Conservation (phyloP, 2,797 vertebrate species). For the Trachurus trachurus region DNA sequence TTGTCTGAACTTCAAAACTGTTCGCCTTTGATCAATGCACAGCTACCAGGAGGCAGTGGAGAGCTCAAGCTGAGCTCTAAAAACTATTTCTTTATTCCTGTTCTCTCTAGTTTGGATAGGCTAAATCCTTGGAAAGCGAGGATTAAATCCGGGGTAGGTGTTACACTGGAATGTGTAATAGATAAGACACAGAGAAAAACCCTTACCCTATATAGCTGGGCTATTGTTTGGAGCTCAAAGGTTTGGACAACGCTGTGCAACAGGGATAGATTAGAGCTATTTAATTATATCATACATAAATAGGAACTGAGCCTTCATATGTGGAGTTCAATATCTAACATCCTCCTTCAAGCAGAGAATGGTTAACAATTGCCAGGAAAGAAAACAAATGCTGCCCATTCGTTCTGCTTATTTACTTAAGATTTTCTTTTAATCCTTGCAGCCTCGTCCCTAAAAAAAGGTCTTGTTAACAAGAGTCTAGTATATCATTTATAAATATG, state of each 20-base stretch:
- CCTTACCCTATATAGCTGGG: neutral
- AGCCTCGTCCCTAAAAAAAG: neutral
- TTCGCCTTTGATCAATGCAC: slow-evolving; percentile 67
- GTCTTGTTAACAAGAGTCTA: neutral
- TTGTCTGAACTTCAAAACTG: slow-evolving; percentile 67
- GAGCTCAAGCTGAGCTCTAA: slow-evolving; percentile 52
- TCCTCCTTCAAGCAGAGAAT: neutral
- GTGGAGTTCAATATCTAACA: slow-evolving; percentile 8
- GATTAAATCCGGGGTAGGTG: slow-evolving; percentile 32
- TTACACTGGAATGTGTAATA: slow-evolving; percentile 13
- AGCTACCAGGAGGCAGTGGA: slow-evolving; percentile 42
- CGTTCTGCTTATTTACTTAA: neutral
- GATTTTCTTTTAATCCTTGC: neutral
- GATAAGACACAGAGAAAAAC: slow-evolving; percentile 20
- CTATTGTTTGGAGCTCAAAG: slow-evolving; percentile 27
- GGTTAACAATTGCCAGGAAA: neutral
- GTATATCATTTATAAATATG: neutral
- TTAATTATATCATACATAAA: slow-evolving; percentile 4
- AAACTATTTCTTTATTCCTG: slow-evolving; percentile 11
- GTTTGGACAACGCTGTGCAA: slow-evolving; percentile 12
- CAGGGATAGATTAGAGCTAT: slow-evolving; percentile 14
- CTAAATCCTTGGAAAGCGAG: slow-evolving; percentile 45
- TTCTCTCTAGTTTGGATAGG: slow-evolving; percentile 43
- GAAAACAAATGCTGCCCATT: neutral
- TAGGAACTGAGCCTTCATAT: slow-evolving; percentile 1